Base-by-base conservation (phyloP, 1,140 invertebrate species). In the Hycleus phaleratus region DNA sequence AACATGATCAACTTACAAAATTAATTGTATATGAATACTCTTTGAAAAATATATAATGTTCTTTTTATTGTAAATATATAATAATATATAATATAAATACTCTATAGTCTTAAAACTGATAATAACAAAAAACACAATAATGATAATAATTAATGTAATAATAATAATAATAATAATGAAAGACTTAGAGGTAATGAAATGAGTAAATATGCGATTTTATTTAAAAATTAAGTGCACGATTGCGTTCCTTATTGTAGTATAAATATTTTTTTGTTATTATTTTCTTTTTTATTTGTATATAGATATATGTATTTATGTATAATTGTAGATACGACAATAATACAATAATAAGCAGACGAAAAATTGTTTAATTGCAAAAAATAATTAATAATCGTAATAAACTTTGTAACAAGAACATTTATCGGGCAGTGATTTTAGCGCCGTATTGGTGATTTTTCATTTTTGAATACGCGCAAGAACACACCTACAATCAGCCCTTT, bases 21-120 rank as follows among this genome's bases (percentile, higher is more conserved):
- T 51, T 56, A 56, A 42, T 58, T 67, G 65, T 67, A 68, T 68
- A 68, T 68, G 67, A 68, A 68, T 68, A 68, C 67, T 69, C 63
- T 18, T 18, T 67, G 65, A 64, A 67, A 68, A 69, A 69, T 68
- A 66, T 66, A 67, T 59, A 62, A 68, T 65, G 44, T 63, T 59
- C 25, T n/a, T 55, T 32, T 32, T 32, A 32, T 32, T 32, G 32
- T 32, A 32, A 18, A 18, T 32, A 32, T 32, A 32, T 32, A 32
- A 46, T 45, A 12, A 18, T 18, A 18, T 18, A 18, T 18, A 52
- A 49, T 55, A 54, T 49, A 55, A 59, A 54, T 53, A 49, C 40
- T 54, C 50, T 48, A 48, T 49, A 49, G 38, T 47, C 6, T 32
- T 12, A 46, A 47, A 26, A 39, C 4, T 45, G 39, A 52, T 24